These are phyloP conservation scores for Macroglossus sobrinus DNA, from an alignment of 2,113 vertebrate genomes.

Conservation along the genomic window DNA sequence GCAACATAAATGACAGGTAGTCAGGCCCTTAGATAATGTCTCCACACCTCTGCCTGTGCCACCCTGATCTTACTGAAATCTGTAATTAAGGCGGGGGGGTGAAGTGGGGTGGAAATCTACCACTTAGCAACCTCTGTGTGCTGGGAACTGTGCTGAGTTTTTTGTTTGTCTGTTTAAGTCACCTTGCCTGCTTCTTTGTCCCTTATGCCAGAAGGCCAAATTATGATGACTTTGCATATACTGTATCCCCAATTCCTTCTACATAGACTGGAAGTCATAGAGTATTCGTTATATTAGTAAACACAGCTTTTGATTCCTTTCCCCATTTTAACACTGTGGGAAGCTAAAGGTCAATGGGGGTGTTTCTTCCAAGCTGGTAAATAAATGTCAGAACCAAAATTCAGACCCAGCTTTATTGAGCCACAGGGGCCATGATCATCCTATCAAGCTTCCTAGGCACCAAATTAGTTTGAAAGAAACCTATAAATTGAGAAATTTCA, in stretches of 20 bases:
- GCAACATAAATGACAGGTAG: not conserved
- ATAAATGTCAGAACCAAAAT: not conserved
- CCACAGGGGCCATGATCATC: not conserved
- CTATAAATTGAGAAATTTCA: constrained; percentile 26
- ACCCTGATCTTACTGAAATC: no score
- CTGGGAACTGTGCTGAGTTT: not conserved
- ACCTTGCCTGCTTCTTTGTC: not conserved
- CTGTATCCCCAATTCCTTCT: not conserved
- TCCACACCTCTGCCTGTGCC: not conserved
- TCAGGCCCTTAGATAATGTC: not conserved
- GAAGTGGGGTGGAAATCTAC: no score
- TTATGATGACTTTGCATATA: not conserved
- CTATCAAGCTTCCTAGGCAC: not conserved
- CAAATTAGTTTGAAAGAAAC: not conserved
- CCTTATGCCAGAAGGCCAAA: not conserved
- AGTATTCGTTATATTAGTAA: not conserved
- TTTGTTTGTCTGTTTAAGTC: not conserved
- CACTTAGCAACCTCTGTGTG: not conserved
- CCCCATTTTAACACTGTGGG: not conserved
- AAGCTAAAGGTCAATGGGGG: not conserved
- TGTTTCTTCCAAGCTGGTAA: not conserved
- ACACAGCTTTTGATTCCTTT: not conserved
- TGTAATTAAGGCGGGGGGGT: no score
- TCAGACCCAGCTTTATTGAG: not conserved
- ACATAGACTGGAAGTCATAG: not conserved